phyloP scores from a whole-genome alignment of 2,113 vertebrate genomes.

The Eolophus roseicapilla region DNA sequence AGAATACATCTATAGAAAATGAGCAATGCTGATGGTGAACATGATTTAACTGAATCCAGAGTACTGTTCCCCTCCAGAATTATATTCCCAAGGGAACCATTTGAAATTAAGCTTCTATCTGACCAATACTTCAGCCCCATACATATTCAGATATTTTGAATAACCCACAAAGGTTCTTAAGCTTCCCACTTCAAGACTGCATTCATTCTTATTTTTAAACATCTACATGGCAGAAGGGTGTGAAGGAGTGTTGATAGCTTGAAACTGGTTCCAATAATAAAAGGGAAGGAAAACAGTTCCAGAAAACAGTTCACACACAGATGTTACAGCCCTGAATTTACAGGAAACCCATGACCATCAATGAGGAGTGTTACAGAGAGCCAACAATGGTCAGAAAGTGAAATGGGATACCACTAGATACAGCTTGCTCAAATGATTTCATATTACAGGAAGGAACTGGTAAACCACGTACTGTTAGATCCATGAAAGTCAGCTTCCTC shows the following conservation, averaged over 20 bases:
- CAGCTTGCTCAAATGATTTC: background rate
- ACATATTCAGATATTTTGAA: background rate
- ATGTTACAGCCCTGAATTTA: background rate
- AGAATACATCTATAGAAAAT: background rate
- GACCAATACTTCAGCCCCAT: background rate
- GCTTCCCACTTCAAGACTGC: background rate
- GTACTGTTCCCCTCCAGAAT: background rate
- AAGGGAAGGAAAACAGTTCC: background rate
- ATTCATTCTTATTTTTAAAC: background rate
- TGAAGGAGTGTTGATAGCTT: background rate
- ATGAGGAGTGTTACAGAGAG: background rate
- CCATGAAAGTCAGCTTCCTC: background rate
- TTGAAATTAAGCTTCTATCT: background rate
- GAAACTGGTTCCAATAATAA: background rate
- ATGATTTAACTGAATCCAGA: background rate
- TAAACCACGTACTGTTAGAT: fast-evolving
- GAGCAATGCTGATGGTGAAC: background rate
- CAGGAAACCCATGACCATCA: background rate
- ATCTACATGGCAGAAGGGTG: background rate
- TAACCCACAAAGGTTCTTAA: background rate
- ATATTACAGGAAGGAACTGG: background rate
- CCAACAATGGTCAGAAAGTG: background rate
- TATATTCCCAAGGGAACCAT: background rate
- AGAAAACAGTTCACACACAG: background rate
- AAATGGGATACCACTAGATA: background rate